These are phyloP conservation scores for Lysandra coridon DNA, from an alignment of 2,888 invertebrate species.

Conservation along the genomic window DNA sequence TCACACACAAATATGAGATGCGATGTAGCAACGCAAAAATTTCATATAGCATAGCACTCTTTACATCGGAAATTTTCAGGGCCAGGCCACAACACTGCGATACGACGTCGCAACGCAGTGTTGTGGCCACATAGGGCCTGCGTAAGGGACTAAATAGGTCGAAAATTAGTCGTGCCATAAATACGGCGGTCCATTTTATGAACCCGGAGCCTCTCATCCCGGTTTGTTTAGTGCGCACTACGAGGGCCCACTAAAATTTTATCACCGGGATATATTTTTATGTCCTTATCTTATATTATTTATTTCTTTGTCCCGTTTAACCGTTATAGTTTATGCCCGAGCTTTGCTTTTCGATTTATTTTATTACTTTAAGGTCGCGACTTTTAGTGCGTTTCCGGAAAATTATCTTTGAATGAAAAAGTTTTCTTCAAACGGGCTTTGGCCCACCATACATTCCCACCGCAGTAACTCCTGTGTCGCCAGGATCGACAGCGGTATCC, in stretches of 20 bases:
- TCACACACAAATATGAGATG: no score
- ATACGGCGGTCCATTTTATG: conserved; percentile 4
- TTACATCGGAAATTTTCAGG: no score
- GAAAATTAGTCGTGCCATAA: conserved; percentile 11
- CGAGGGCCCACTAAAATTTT: conserved; percentile 24
- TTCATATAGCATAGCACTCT: no score
- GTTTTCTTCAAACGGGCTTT: no score
- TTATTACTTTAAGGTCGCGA: conserved; percentile 16
- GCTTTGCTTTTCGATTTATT: conserved; percentile 25
- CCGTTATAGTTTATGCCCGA: conserved; percentile 3
- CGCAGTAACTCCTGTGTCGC: no score
- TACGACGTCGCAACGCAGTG: no score
- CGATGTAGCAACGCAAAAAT: no score
- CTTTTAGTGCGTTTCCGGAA: background rate
- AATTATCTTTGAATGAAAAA: background rate
- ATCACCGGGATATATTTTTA: conserved; percentile 26
- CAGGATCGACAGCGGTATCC: no score
- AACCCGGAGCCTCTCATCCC: conserved; percentile 20
- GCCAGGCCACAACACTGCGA: no score
- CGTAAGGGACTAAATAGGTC: background rate
- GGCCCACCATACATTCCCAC: no score
- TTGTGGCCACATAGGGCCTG: background rate
- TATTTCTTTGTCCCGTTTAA: conserved; percentile 27
- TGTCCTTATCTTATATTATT: conserved; percentile 26
- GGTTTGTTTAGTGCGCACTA: conserved; percentile 26